A percentile compares a stretch with the other conserved stretches of the same genome.
These are phyloP conservation scores for Cryptotermes secundus DNA, from an alignment of 1,140 invertebrate species.

Conservation along the genomic window DNA sequence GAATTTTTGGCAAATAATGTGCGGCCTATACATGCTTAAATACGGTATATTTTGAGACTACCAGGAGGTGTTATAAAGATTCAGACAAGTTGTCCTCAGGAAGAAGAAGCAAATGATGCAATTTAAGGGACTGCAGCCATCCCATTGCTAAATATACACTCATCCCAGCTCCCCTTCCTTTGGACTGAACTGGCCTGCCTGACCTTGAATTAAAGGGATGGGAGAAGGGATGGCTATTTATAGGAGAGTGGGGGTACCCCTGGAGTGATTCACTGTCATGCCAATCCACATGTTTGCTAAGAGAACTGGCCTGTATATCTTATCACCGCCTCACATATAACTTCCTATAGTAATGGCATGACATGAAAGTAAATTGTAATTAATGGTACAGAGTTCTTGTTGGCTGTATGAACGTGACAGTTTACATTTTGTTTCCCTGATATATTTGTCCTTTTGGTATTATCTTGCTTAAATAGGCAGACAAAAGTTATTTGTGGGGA, in stretches of 20 bases:
- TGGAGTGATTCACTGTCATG: not conserved
- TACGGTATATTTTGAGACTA: not conserved
- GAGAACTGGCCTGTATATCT: no score
- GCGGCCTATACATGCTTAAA: no score
- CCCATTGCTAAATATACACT: slow-evolving; percentile 1
- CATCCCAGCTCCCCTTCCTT: not conserved
- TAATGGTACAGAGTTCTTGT: no score
- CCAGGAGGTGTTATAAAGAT: not conserved
- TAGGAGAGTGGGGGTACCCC: slow-evolving; percentile 14
- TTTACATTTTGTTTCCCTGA: no score
- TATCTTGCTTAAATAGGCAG: no score
- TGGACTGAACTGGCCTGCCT: not conserved
- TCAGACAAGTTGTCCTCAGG: not conserved
- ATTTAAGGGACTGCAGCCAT: not conserved
- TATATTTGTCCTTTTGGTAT: no score
- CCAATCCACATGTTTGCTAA: not conserved
- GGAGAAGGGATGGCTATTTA: not conserved
- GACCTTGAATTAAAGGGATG: not conserved
- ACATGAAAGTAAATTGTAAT: no score
- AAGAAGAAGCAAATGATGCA: not conserved
- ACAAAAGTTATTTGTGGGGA: no score
- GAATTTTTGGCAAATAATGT: no score
- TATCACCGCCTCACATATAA: no score
- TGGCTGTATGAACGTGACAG: no score
- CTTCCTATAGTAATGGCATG: no score